phyloP scores from a whole-genome alignment of 2,113 vertebrate genomes.

The Gymnarchus niloticus region DNA sequence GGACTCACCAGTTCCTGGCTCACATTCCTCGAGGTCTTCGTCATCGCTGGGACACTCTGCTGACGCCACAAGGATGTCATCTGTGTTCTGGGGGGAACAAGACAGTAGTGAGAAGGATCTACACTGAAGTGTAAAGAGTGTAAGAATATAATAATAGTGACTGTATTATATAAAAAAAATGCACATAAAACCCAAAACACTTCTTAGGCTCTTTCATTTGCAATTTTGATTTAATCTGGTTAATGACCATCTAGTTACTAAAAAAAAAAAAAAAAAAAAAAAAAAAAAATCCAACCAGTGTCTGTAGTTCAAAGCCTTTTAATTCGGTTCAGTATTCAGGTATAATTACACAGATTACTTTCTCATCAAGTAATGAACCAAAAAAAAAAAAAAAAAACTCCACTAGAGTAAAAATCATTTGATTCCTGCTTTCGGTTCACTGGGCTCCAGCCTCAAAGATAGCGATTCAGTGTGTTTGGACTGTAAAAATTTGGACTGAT shows the following conservation, averaged over 20 bases:
- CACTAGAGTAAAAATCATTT: not conserved
- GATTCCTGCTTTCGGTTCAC: not conserved
- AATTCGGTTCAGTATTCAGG: not conserved
- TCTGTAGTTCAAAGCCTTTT: not conserved
- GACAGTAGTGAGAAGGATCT: not conserved
- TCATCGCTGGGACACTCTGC: constrained; percentile 94
- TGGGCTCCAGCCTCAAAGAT: not conserved
- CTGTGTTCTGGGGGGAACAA: constrained; percentile 74
- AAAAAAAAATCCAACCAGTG: not conserved
- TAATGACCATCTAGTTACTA: not conserved
- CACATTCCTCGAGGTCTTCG: constrained; percentile 90
- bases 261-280: not conserved
- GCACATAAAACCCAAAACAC: not conserved
- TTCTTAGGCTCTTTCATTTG: not conserved
- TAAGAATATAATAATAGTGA: not conserved
- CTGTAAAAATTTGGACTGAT: not conserved
- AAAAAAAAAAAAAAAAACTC: not conserved
- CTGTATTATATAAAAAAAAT: not conserved
- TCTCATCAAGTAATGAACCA: not conserved
- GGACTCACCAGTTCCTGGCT: constrained; percentile 88
- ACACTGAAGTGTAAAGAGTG: not conserved
- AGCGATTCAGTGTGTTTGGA: not conserved
- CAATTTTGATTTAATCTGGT: constrained; percentile 7
- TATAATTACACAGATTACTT: not conserved
- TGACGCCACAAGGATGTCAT: constrained; percentile 87